These are phyloP conservation scores for Accipiter cooperii DNA, from an alignment of 2,113 vertebrate species.

Conservation along the genomic window DNA sequence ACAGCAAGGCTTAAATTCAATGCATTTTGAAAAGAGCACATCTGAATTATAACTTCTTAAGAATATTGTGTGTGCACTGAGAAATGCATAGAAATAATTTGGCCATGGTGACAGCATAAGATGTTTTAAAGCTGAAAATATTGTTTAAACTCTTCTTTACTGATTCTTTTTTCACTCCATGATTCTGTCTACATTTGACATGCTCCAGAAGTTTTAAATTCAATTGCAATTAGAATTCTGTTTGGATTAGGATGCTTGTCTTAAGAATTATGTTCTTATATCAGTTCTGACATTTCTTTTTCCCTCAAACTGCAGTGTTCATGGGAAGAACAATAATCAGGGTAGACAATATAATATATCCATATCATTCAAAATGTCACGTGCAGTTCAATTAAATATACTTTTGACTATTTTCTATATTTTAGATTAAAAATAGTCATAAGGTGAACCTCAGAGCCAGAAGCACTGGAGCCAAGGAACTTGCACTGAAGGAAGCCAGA, in stretches of 20 bases:
- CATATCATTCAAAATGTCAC: neutral
- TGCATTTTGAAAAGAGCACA: neutral
- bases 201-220: neutral
- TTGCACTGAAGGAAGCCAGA: neutral
- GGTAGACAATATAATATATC: neutral
- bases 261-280: neutral
- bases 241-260: neutral
- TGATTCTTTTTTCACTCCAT: neutral
- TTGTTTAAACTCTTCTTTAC: neutral
- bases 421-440: neutral
- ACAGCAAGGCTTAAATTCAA: neutral
- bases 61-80: neutral
- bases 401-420: neutral
- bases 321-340: neutral
- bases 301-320: neutral
- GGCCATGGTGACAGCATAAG: neutral
- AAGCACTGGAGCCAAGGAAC: neutral
- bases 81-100: neutral
- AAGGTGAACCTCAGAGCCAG: neutral
- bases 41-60: neutral
- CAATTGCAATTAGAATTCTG: neutral
- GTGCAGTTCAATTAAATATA: neutral
- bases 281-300: neutral
- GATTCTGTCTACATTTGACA: neutral
- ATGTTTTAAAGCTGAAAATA: neutral